Conservation (phyloP, 2,888 invertebrate genomes). For the Nebria brevicollis region DNA sequence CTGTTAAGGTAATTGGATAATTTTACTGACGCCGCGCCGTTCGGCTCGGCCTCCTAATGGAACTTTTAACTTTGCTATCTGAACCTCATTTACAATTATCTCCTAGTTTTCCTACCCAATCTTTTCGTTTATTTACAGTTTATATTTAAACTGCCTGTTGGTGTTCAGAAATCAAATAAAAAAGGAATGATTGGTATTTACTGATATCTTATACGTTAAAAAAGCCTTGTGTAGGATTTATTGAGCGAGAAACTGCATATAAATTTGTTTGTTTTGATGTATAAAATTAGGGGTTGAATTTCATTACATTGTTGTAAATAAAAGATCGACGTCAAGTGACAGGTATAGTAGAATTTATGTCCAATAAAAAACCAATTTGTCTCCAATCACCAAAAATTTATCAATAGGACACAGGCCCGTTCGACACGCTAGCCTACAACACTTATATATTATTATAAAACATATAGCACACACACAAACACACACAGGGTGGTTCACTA, state of each 20-base stretch:
- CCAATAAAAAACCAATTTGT: constrained; percentile 44
- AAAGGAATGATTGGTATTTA: no score
- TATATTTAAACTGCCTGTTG: no score
- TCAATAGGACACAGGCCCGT: constrained; percentile 38
- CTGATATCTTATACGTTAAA: no score
- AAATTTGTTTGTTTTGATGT: constrained; percentile 9
- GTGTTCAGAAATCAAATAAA: no score
- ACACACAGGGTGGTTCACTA: constrained; percentile 33
- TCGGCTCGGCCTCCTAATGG: constrained; percentile 34
- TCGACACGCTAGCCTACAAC: constrained; percentile 35
- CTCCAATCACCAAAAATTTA: constrained; percentile 46
- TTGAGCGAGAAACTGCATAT: neutral
- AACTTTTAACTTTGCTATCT: constrained; percentile 41
- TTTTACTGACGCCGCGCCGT: constrained; percentile 38
- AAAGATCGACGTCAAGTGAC: constrained; percentile 17
- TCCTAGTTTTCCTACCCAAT: neutral
- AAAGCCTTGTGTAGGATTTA: neutral
- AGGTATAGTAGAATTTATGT: constrained; percentile 31
- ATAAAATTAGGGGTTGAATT: constrained; percentile 3
- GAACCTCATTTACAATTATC: constrained; percentile 25
- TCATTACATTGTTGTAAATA: constrained; percentile 21
- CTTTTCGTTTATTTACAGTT: neutral
- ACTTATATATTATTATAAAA: constrained; percentile 46
- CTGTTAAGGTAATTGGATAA: constrained; percentile 46
- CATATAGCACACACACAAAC: constrained; percentile 19